Base-by-base conservation (phyloP, 2,888 invertebrate genomes). In the Dryobota labecula region DNA sequence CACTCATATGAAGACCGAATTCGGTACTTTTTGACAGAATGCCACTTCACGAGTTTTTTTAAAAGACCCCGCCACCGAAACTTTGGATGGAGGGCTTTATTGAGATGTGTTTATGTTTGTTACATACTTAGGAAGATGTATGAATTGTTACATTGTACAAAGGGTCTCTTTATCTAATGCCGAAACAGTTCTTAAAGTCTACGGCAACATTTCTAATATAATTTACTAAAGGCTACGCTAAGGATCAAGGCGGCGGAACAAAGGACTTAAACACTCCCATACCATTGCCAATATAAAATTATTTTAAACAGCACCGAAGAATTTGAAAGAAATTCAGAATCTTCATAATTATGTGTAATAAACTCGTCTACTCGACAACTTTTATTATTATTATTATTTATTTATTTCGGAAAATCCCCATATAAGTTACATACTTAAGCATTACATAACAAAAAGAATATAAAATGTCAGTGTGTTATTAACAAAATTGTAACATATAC, bases 21-120 rank as follows among this genome's bases (percentile, higher is more conserved):
- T 84, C 82, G 88, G 84, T 80, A 83, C 79, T 76, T 76, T 80
- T 78, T 67, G 66, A 80, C 73, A 82, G 78, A 82, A 86, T 77
- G 74, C 74, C 73, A 83, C 86, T 86, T 84, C 70, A 85, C 82
- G 60, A 78, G 57, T 58, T 77, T 80, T 84, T 78, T 76, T 68
- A 69, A 76, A 84, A 86, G 69, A 74, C 51, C 56, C 84, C 80
- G 85, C 85, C 80, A 84, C 83, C 73, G 83, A 73, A 73, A 71
- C 56, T 45, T 77, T 54, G 5, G 38, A 70, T 73, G 30, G 24
- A 70, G 58, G 56, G 36, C 58, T 68, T 62, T 60, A 60, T 76
- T 65, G 38, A 63, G 41, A 56, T 24, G 36, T 65, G 53, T 68
- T 68, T 61, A 33, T 57, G 33, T 81, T 70, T 43, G 9, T 38